A percentile compares a stretch with the other conserved stretches of the same genome.
Evolutionary conservation across 2,113 vertebrate species (phyloP).

Genomic region (Solea senegalensis): DNA sequence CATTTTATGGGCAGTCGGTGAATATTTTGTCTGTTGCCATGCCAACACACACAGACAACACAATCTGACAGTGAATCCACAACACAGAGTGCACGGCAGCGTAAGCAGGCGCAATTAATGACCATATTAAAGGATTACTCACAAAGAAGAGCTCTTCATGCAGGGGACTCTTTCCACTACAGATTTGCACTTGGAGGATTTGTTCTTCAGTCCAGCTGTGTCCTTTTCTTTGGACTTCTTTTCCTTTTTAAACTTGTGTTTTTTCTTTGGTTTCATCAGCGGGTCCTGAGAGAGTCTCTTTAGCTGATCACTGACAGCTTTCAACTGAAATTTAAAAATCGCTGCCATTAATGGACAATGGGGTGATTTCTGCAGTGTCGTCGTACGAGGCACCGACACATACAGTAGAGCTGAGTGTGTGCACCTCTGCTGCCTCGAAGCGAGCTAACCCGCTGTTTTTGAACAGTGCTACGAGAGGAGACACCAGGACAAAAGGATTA

Average conservation of each 20-base stretch:
- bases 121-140: constrained; percentile 54
- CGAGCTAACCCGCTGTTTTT: too few species aligned
- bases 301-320: constrained; percentile 85
- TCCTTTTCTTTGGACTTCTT: constrained; percentile 68
- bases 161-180: constrained; percentile 67
- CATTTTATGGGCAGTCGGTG: constrained; percentile 61
- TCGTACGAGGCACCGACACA: too few species aligned
- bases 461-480: too few species aligned
- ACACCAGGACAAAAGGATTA: too few species aligned
- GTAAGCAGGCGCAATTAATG: background rate
- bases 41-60: constrained; percentile 44
- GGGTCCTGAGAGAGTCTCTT: constrained; percentile 81
- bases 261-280: constrained; percentile 82
- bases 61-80: background rate
- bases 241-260: constrained; percentile 78
- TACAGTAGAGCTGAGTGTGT: too few species aligned
- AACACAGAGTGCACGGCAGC: background rate
- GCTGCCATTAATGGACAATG: constrained; percentile 10
- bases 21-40: constrained; percentile 69
- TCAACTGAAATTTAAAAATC: constrained; percentile 76
- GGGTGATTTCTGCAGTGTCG: too few species aligned
- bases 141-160: constrained; percentile 78
- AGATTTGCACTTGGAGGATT: constrained; percentile 57
- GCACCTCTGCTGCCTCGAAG: too few species aligned
- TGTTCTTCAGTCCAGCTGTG: constrained; percentile 60